Base-by-base conservation (phyloP, 35 echinoderm and acorn worm species). In the Apostichopus japonicus region DNA sequence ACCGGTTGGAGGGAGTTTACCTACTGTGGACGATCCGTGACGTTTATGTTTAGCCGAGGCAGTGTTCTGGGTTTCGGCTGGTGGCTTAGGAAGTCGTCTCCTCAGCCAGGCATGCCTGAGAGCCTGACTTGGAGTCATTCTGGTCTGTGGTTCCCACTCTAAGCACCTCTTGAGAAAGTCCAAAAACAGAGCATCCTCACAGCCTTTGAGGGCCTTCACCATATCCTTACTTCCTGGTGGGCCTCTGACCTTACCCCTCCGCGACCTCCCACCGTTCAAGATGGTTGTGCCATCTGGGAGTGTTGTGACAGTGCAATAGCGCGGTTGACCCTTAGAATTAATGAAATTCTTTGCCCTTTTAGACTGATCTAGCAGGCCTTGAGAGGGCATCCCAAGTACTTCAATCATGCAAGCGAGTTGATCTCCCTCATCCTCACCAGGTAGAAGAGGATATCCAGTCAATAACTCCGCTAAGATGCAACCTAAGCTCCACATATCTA, bases 291-390 rank as follows among this genome's bases (percentile, higher is more conserved):
- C 96, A 93, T 98, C 96, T 24, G 96, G 94, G 24, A 98, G 82
- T 19, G 96, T 98, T 7, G 96, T 98, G 24, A 96, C 96, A 3
- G 96, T 96, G 84, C 96, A 98, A 61, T 98, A 98, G 24, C 96
- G 76, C 21, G 96, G 96, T 75, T 98, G 96, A 56, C 96, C 96
- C 86, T 98, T 98, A 73, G 96, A 96, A 83, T 95, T 98, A 91
- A 98, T 94, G 94, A 98, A 98, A 73, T 98, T 98, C 87, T 98
- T 98, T 6, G 96, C 90, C 22, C 96, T 86, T 90, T 98, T 98
- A 55, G 96, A 98, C 24, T 94, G 93, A 61, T 98, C 96, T 4
- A 98, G 77, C 79, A 98, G 79, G 21, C 87, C 95, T 62, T 95
- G 94, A 11, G 96, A 92, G 51, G 96, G 96, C 96, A 98, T 98